Base-by-base conservation (phyloP, 2,113 vertebrate genomes). In the Dinomys branickii region DNA sequence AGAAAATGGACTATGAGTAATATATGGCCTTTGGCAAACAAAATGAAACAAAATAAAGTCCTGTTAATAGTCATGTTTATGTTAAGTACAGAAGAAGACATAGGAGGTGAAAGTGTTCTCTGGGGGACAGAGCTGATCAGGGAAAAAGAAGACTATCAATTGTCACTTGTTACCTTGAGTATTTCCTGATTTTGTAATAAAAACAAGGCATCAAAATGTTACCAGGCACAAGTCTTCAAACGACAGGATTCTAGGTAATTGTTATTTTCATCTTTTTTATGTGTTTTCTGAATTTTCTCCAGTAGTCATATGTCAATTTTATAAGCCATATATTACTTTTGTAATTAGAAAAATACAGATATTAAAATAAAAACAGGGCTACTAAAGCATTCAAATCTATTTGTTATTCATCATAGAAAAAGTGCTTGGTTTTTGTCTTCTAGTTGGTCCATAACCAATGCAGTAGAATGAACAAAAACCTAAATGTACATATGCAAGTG, bases 131-230 rank as follows among this genome's bases (percentile, higher is more conserved):
- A 67, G 80, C 26, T 9, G 19, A 52, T 7, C 54, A 35, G 54
- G 14, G 47, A n/a, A 88, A 88, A 71, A 69, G 71, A 82, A 52
- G 35, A 56, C 6, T 11, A 87, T 22, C 47, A 54, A 47, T 20
- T 56, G 50, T 35, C 44, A 82, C 6, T 81, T 61, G 75, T 63
- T 61, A n/a, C n/a, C 7, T 56, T 0, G 38, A 82, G 26, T 44
- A 65, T 67, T 4, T 14, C n/a, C 5, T 91, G 52, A 88, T 58
- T 94, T 47, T 69, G n/a, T 91, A 91, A 96, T 52, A 59, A 88
- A 91, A 85, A 56, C 7, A 69, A 94, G 30, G 16, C 77, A 89
- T 59, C 71, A 71, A 84, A 63, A 44, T 78, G 13, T 52, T 47
- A 59, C 44, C 52, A 69, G 52, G 24, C 44, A 30, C 26, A 94